Percentiles rank a stretch among this genome's conserved stretches.
These are phyloP conservation scores for Scolopax rusticola DNA, from an alignment of 2,797 vertebrate species.

Conservation along the genomic window DNA sequence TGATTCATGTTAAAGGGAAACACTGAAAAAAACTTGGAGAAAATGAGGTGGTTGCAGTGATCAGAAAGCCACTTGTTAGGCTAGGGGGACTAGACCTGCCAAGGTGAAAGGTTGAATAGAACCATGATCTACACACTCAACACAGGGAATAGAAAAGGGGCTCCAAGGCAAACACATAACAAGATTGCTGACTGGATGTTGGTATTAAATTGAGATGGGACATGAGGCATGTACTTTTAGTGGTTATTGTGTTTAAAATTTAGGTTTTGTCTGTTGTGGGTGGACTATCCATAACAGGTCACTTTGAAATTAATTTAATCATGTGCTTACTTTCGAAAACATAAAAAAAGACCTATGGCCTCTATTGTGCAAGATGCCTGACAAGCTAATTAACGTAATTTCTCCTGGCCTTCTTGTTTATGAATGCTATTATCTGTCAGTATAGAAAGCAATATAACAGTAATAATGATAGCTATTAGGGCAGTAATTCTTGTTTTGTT, in stretches of 20 bases:
- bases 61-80: not conserved
- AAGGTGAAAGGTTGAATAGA: not conserved
- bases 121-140: not conserved
- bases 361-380: not conserved
- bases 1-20: not conserved
- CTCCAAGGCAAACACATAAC: not conserved
- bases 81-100: not conserved
- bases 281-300: not conserved
- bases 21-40: not conserved
- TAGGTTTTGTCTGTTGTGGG: not conserved
- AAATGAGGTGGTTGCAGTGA: not conserved
- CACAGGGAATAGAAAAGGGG: not conserved
- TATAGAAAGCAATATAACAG: not conserved
- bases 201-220: not conserved
- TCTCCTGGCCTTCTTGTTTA: not conserved
- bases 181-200: not conserved
- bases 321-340: not conserved
- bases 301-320: not conserved
- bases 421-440: not conserved
- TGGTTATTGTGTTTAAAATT: not conserved
- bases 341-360: not conserved
- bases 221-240: not conserved
- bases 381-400: conserved; percentile 17
- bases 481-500: conserved; percentile 28
- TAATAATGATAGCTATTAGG: not conserved